These are phyloP conservation scores for Dendrophyllia cribrosa DNA, from an alignment of 64 coral and sea anemone genomes.

Conservation along the genomic window DNA sequence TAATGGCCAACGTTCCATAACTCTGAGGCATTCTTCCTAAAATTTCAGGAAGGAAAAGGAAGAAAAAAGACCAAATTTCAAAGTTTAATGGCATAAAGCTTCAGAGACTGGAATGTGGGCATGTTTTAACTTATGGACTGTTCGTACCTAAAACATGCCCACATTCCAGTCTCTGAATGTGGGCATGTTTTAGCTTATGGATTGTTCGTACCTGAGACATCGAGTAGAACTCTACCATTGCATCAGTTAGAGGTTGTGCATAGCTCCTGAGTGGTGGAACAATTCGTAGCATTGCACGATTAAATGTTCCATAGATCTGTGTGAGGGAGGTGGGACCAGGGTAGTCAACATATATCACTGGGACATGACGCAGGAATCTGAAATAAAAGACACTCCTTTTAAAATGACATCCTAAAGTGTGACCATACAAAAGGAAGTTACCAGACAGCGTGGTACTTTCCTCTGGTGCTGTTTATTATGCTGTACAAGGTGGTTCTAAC, in stretches of 20 bases:
- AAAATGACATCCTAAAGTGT: neutral
- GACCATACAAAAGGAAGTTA: neutral
- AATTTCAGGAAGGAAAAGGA: no score
- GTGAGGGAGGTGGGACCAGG: slow-evolving; percentile 87
- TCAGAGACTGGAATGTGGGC: no score
- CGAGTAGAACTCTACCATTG: slow-evolving; percentile 97
- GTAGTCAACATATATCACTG: slow-evolving; percentile 95
- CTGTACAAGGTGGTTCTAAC: no score
- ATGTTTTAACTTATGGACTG: no score
- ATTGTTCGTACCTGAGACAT: slow-evolving; percentile 84
- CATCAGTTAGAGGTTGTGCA: slow-evolving; percentile 94
- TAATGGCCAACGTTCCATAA: no score
- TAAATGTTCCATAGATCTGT: slow-evolving; percentile 99
- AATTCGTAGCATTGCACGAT: slow-evolving; percentile 97
- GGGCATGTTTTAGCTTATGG: no score
- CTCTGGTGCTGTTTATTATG: no score
- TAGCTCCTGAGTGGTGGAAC: slow-evolving; percentile 91
- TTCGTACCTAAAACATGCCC: slow-evolving; percentile 92
- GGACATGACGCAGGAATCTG: slow-evolving; percentile 95
- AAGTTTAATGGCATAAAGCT: no score
- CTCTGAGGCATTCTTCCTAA: no score
- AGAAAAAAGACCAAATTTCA: no score
- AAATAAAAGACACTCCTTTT: neutral
- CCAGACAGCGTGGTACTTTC: no score
- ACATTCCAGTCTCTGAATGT: no score